Base-by-base conservation (phyloP, 1,140 invertebrate genomes). In the Megalonaias nervosa region DNA sequence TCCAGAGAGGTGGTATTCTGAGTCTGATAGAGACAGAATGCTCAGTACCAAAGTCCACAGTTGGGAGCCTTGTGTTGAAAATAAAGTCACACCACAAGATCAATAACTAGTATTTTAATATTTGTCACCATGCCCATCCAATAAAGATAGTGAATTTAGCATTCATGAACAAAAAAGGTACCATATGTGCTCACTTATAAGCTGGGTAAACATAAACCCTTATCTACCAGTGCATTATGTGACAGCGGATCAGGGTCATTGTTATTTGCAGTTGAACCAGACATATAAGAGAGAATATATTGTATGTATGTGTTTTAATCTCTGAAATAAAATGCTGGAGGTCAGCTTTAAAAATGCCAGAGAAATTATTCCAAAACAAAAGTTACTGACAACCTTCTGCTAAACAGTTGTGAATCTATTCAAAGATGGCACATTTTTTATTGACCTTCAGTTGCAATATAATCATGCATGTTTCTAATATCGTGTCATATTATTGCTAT, bases 11-110 rank as follows among this genome's bases (percentile, higher is more conserved):
- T 11, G 97, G 97, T 17, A 91, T 98, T 74, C 90, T 98, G 60
- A 97, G 95, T 83, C 96, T 98, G 94, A 90, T 98, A 77, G 97
- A 98, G 90, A 95, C 95, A n/a, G 96, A 98, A 91, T 97, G 96
- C 86, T 96, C 95, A 61, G 75, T 80, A 38, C 77, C 77, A 11
- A 74, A 69, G 31, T 75, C 60, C 1, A 69, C 77, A 67, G 23
- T 67, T 1, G 75, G 81, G 16, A 58, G 62, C 19, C 81, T 78
- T 64, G 71, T 80, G 12, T 67, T 76, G 56, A 75, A 82, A 58
- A 76, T 84, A 15, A 80, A 79, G 69, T 73, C 74, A 65, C 78
- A 82, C 48, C 84, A 85, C 62, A 81, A 78, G 66, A 76, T 80
- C 21, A 84, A 85, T 75, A 81, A 84, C 65, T 82, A 81, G 84